Base-by-base conservation (phyloP, 1,140 invertebrate genomes). In the Plectrocnemia conspersa region DNA sequence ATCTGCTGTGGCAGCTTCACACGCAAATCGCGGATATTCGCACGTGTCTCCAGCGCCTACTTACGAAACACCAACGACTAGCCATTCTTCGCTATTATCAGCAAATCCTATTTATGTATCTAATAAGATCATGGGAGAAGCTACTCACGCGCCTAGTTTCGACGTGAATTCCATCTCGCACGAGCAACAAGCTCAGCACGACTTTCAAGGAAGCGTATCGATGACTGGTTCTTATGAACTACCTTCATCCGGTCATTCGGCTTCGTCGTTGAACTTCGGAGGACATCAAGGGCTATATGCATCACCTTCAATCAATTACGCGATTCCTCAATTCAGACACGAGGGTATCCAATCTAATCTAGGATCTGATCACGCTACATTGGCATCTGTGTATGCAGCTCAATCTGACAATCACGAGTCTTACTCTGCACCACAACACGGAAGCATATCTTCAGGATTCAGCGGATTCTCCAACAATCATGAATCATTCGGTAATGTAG, bases 211-310 rank as follows among this genome's bases (percentile, higher is more conserved):
- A 32, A 61, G 59, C 35, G 54, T 52, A 15, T 57, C 59, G 5
- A 22, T 61, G 19, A 57, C 42, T 16, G 59, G 59, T 29, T 56
- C 54, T 22, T 61, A 49, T 47, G 42, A 57, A 32, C 35, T 61
- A 25, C 59, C 59, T 24, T 61, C 59, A 38, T 50, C 59, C 9
- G 59, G 59, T 1, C 59, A 61, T 32, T 42, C 59, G n/a, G 59
- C 59, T 18, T 52, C 59, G 13, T 38, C 59, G 3, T 42, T 54
- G 13, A 57, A 46, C 23, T 61, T 61, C 42, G 42, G 44, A 24
- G 18, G 22, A 1, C 44, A 32, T 15, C 7, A 9, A 7, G 36
- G 7, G 6, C 16, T 15, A 9, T 16, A 45, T 16, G 36, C 25
- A 21, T 18, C 36, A n/a, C 49, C 49, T 18, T 52, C 50, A 11